These are phyloP conservation scores for Calameuta filiformis DNA, from an alignment of 2,888 invertebrate genomes.

Conservation along the genomic window DNA sequence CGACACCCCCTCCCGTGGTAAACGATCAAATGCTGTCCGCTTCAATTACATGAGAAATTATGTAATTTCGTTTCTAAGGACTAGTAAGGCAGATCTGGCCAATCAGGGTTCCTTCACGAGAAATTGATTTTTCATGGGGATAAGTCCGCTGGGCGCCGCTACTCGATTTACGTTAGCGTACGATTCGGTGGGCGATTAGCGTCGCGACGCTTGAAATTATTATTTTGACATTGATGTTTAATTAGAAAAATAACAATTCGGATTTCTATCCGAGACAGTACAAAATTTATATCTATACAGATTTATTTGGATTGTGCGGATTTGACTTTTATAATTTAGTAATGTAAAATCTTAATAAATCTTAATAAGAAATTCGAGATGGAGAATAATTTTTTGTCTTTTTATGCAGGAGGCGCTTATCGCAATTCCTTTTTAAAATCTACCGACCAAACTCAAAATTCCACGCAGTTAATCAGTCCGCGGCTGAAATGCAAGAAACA, in stretches of 20 bases:
- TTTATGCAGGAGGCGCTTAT: not conserved
- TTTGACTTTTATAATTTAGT: too few species aligned
- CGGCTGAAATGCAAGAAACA: not conserved
- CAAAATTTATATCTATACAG: not conserved
- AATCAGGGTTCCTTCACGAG: not conserved
- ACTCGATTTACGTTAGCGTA: not conserved
- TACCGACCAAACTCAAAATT: too few species aligned
- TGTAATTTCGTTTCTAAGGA: slow-evolving; percentile 8
- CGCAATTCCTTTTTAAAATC: too few species aligned
- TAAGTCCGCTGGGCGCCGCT: not conserved
- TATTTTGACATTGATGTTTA: not conserved
- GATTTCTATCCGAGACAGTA: not conserved
- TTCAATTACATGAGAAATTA: slow-evolving; percentile 16
- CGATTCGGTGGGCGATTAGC: not conserved
- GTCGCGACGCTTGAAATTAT: not conserved
- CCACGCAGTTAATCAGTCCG: too few species aligned
- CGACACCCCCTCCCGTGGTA: slow-evolving; percentile 15
- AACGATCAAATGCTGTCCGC: slow-evolving; percentile 20
- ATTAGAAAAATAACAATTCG: not conserved
- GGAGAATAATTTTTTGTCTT: not conserved
- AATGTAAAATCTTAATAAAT: too few species aligned
- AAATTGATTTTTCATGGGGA: not conserved
- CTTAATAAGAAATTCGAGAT: too few species aligned
- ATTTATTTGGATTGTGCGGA: not conserved
- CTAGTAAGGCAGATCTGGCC: not conserved